Evolutionary conservation across 1,140 invertebrate genomes (phyloP).

Genomic region (Hycleus phaleratus): DNA sequence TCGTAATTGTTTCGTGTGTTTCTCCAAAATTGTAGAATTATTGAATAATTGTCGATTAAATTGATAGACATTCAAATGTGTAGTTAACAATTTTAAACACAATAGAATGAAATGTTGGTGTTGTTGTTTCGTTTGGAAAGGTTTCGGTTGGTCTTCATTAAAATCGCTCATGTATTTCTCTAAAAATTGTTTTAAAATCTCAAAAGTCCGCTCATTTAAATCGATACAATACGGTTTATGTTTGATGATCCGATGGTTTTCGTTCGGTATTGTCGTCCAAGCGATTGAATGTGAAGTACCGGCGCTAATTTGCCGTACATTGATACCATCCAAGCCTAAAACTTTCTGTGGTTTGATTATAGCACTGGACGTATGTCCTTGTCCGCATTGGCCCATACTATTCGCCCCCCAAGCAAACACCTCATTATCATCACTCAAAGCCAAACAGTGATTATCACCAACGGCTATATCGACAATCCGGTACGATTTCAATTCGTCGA

Average conservation of each 20-base stretch:
- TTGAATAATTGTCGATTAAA: constrained; percentile 41
- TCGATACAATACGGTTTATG: constrained; percentile 58
- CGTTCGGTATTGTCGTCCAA: constrained; percentile 55
- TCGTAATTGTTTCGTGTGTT: constrained; percentile 48
- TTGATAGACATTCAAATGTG: constrained; percentile 53
- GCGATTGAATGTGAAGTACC: constrained; percentile 60
- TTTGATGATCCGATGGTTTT: constrained; percentile 48
- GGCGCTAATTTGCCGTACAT: constrained; percentile 57
- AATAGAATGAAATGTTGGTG: constrained; percentile 54
- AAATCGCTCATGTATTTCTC: constrained; percentile 52
- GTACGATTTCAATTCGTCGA: constrained; percentile 39
- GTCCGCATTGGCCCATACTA: constrained; percentile 63
- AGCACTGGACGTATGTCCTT: constrained; percentile 57
- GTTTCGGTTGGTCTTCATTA: constrained; percentile 40
- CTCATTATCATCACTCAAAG: constrained; percentile 48
- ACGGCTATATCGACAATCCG: constrained; percentile 45
- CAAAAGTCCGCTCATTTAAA: constrained; percentile 54
- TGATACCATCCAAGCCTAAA: constrained; percentile 50
- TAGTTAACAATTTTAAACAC: constrained; percentile 51
- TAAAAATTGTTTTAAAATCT: constrained; percentile 49
- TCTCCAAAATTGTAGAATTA: constrained; percentile 42
- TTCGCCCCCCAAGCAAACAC: constrained; percentile 60
- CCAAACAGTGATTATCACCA: constrained; percentile 55
- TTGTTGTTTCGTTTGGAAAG: constrained; percentile 45
- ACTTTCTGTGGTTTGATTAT: constrained; percentile 55